Percentiles rank a stretch among this genome's conserved stretches.
phyloP scores from a whole-genome alignment of 1,140 invertebrate species.

The Drosophila eugracilis region DNA sequence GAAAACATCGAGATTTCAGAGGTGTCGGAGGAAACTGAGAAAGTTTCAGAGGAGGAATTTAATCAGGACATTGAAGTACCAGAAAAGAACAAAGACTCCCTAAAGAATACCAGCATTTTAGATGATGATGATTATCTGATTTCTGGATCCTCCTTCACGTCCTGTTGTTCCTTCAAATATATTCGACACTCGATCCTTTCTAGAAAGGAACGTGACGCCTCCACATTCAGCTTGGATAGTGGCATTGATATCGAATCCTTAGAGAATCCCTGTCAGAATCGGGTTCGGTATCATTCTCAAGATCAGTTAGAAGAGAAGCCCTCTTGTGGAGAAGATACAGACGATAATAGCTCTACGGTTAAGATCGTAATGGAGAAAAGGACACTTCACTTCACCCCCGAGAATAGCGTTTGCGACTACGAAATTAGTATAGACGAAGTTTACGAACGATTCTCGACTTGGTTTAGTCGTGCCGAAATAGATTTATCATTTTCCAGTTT shows the following conservation, averaged over 20 bases:
- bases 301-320: not conserved
- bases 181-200: constrained; percentile 29
- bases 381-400: not conserved
- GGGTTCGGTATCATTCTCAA: not conserved
- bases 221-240: constrained; percentile 36
- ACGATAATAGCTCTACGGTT: constrained; percentile 1
- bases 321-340: not conserved
- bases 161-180: constrained; percentile 38
- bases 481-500: constrained; percentile 28
- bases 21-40: not conserved
- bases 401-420: constrained; percentile 18
- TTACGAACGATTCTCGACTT: not conserved
- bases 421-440: constrained; percentile 16
- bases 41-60: not conserved
- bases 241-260: not conserved
- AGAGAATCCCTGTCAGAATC: not conserved
- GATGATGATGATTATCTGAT: constrained; percentile 3
- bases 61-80: too few species aligned
- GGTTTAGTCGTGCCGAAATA: constrained; percentile 43
- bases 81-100: not conserved
- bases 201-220: constrained; percentile 10
- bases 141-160: constrained; percentile 34
- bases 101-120: not conserved
- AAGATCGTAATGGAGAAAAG: constrained; percentile 39
- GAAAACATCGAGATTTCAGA: not conserved